A percentile compares a stretch with the other conserved stretches of the same genome.
Evolutionary conservation across 2,888 invertebrate genomes (phyloP).

Genomic region (Himalopsyche tibetana): DNA sequence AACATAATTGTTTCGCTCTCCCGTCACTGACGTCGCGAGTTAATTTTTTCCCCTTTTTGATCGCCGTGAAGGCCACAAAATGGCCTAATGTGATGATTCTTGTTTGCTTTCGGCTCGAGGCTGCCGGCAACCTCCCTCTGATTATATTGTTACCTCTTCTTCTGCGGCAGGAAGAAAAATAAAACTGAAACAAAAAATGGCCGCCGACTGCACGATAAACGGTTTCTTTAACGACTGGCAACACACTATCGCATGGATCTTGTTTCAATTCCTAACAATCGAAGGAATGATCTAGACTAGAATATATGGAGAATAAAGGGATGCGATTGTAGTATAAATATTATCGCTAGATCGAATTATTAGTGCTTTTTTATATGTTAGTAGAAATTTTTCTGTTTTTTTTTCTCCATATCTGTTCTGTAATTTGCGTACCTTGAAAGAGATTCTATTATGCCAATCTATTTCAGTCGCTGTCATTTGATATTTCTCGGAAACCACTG

Average conservation of each 20-base stretch:
- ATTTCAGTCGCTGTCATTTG: no score
- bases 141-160: conserved; percentile 52
- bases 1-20: not conserved
- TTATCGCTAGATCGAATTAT: no score
- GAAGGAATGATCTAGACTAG: no score
- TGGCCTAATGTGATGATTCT: conserved; percentile 52
- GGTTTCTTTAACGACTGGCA: conserved; percentile 28
- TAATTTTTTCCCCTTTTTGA: conserved; percentile 44
- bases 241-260: conserved; percentile 25
- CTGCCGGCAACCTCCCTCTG: conserved; percentile 50
- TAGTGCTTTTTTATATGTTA: no score
- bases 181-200: conserved; percentile 22
- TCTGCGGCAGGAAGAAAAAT: conserved; percentile 33
- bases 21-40: not conserved
- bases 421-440: no score
- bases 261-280: not conserved
- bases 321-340: no score
- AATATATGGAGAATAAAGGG: no score
- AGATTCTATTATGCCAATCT: no score
- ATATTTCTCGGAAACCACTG: no score
- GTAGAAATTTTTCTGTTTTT: no score
- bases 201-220: conserved; percentile 7
- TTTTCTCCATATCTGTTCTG: no score
- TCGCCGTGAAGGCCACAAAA: conserved; percentile 45
- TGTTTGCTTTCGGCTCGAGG: conserved; percentile 51